Evolutionary conservation across 1,140 invertebrate species (phyloP).

Genomic region (Drosophila kurseongensis): DNA sequence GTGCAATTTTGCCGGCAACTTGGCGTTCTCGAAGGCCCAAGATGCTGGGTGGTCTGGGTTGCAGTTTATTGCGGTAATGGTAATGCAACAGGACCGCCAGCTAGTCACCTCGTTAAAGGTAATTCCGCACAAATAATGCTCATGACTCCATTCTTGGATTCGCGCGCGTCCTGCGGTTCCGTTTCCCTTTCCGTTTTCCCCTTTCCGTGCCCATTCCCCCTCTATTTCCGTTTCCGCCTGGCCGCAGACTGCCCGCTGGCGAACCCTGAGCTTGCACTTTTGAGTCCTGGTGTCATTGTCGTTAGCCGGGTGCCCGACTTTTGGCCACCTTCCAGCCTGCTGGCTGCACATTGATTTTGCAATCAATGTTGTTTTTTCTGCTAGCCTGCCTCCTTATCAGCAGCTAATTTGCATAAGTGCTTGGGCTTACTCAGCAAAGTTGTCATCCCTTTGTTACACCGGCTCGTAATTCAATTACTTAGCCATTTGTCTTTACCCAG

Average conservation of each 20-base stretch:
- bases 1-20: conserved; percentile 76
- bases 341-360: conserved; percentile 72
- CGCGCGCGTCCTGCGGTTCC: conserved; percentile 33
- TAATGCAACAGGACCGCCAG: conserved; percentile 75
- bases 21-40: conserved; percentile 31
- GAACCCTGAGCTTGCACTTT: conserved; percentile 55
- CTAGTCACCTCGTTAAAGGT: conserved; percentile 83
- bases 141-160: conserved; percentile 63
- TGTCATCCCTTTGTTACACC: conserved; percentile 44
- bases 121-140: conserved; percentile 82
- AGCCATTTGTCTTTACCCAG: conserved; percentile 69
- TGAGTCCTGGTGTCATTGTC: conserved; percentile 35
- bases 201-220: too few species aligned
- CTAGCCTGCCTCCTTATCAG: conserved; percentile 47
- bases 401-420: conserved; percentile 77
- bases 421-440: conserved; percentile 66
- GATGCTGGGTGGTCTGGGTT: conserved; percentile 33
- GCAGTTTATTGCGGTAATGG: conserved; percentile 81
- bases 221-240: conserved; percentile 6
- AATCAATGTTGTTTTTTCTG: conserved; percentile 63
- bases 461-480: conserved; percentile 79
- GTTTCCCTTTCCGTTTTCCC: conserved; percentile 36
- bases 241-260: conserved; percentile 49
- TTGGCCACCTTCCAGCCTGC: conserved; percentile 45
- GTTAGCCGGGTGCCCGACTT: conserved; percentile 31